A percentile compares a stretch with the other conserved stretches of the same genome.
These are phyloP conservation scores for Synanthedon formicaeformis DNA, from an alignment of 2,888 invertebrate genomes.

Conservation along the genomic window DNA sequence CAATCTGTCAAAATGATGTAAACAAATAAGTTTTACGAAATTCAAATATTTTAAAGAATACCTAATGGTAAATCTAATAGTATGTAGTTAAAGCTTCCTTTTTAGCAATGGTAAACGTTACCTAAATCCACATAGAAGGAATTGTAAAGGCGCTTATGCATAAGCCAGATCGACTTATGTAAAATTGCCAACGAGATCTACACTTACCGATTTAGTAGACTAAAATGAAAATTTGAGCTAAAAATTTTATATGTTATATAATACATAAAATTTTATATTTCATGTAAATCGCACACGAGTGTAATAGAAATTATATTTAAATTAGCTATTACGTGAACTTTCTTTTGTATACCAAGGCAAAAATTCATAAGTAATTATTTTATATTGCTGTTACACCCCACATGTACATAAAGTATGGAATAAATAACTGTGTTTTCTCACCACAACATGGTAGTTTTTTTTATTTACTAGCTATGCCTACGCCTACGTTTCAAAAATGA, in stretches of 20 bases:
- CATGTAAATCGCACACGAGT: conserved; percentile 39
- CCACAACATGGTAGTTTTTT: conserved; percentile 11
- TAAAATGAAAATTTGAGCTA: conserved; percentile 21
- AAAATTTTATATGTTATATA: conserved; percentile 36
- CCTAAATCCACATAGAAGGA: conserved; percentile 25
- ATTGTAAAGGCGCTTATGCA: conserved; percentile 18
- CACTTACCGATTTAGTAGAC: conserved; percentile 6
- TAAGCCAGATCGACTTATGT: conserved; percentile 2
- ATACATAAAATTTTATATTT: conserved; percentile 33
- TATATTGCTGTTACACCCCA: conserved; percentile 34
- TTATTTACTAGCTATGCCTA: no score
- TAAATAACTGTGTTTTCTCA: conserved; percentile 61
- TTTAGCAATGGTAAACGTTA: conserved; percentile 1
- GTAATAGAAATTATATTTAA: conserved; percentile 28
- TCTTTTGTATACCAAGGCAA: conserved; percentile 12
- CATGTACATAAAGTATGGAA: conserved; percentile 48
- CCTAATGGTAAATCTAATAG: background rate
- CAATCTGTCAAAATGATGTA: no score
- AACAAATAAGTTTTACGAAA: no score
- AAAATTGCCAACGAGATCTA: background rate
- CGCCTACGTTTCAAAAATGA: no score
- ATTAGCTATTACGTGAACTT: conserved; percentile 43
- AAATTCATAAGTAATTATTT: conserved; percentile 43
- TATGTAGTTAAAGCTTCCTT: background rate
- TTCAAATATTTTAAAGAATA: background rate